These are phyloP conservation scores for Eucera pruinosa DNA, from an alignment of 2,888 invertebrate genomes.

Conservation along the genomic window DNA sequence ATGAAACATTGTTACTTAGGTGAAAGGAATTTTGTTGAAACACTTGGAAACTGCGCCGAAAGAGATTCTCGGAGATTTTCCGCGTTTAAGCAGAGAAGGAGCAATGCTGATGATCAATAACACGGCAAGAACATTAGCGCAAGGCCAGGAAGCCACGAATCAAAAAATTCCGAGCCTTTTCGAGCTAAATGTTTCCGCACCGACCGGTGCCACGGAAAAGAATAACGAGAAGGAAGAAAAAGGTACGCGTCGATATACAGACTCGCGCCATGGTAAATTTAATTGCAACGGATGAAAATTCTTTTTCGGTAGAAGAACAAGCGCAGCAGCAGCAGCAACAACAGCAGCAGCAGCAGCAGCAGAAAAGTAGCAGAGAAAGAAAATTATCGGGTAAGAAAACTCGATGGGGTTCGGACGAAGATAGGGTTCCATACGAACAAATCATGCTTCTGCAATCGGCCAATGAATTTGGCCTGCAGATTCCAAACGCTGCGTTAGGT, in stretches of 20 bases:
- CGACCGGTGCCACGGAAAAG: conserved; percentile 66
- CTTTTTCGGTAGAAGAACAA: conserved; percentile 62
- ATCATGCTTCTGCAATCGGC: conserved; percentile 82
- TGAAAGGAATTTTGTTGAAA: conserved; percentile 85
- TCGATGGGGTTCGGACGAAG: conserved; percentile 83
- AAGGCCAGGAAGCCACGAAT: conserved; percentile 75
- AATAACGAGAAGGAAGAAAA: conserved; percentile 76
- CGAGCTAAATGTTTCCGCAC: conserved; percentile 81
- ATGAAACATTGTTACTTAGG: conserved; percentile 66
- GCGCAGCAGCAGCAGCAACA: too few species aligned
- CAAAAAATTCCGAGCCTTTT: conserved; percentile 84
- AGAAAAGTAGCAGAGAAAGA: conserved; percentile 74
- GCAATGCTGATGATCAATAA: conserved; percentile 87
- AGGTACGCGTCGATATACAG: conserved; percentile 62
- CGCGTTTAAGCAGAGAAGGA: conserved; percentile 91
- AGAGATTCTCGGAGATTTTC: conserved; percentile 96
- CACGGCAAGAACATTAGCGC: conserved; percentile 78
- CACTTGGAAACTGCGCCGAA: conserved; percentile 96
- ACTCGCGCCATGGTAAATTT: background rate
- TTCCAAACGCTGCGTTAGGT: conserved; percentile 79
- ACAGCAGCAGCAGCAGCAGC: too few species aligned
- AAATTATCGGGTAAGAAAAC: conserved; percentile 82
- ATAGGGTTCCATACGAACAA: conserved; percentile 82
- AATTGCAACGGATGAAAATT: background rate
- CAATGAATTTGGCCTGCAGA: conserved; percentile 78